Evolutionary conservation across 2,797 vertebrate species (phyloP).

Genomic region (Sus cebifrons): DNA sequence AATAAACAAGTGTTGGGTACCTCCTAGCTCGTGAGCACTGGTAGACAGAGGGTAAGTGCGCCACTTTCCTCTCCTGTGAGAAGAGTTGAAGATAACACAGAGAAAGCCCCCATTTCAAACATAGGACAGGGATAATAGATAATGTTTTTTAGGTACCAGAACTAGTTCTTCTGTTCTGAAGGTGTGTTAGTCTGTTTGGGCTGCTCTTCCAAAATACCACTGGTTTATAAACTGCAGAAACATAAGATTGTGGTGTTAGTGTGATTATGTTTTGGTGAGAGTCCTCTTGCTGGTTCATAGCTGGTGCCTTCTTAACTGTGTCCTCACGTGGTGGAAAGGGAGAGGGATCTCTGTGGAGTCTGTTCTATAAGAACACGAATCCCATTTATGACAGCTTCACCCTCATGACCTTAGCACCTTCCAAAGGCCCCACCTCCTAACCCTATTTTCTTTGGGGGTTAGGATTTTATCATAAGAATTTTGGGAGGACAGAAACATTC

Average conservation of each 20-base stretch:
- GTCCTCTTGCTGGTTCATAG: neutral
- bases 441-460: neutral
- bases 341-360: neutral
- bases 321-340: neutral
- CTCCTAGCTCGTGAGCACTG: neutral
- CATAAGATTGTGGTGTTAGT: neutral
- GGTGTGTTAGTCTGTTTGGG: neutral
- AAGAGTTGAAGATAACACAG: conserved; percentile 3
- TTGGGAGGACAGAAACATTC: neutral
- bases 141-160: neutral
- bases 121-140: neutral
- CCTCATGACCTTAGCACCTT: neutral
- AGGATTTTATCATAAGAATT: conserved; percentile 20
- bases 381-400: neutral
- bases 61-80: neutral
- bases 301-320: neutral
- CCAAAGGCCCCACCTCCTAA: neutral
- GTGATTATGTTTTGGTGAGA: neutral
- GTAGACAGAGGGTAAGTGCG: neutral
- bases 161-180: neutral
- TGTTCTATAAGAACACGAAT: neutral
- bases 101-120: neutral
- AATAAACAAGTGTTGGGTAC: neutral
- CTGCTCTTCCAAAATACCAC: neutral
- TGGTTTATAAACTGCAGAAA: neutral